Conservation (phyloP, 2,888 invertebrate species). For the Drosophila parthenogenetica region DNA sequence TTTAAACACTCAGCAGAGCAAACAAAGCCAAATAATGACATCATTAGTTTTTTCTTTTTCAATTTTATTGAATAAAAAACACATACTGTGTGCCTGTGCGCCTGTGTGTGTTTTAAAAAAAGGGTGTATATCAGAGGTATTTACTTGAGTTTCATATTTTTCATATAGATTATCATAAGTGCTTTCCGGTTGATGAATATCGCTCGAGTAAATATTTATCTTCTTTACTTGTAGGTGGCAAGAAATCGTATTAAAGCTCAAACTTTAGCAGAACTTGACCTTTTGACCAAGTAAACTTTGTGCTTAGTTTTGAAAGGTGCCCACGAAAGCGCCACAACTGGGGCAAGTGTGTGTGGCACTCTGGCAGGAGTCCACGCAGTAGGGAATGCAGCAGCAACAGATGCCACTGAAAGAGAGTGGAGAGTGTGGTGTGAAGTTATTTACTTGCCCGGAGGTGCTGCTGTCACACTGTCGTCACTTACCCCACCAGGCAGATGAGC, state of each 20-base stretch:
- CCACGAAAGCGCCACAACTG: constrained; percentile 76
- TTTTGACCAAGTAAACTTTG: neutral
- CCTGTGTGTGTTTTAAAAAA: neutral
- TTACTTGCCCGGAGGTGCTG: no score
- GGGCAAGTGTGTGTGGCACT: constrained; percentile 76
- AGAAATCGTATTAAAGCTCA: neutral
- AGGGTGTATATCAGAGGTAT: neutral
- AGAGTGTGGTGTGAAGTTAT: neutral
- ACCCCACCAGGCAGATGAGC: constrained; percentile 65
- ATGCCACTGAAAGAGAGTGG: constrained; percentile 43
- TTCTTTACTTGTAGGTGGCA: neutral
- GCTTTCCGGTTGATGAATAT: neutral
- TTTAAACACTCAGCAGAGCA: neutral
- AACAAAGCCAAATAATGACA: neutral
- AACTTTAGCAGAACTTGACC: neutral
- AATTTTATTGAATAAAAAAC: neutral
- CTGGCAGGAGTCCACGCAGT: constrained; percentile 76
- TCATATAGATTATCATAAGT: neutral
- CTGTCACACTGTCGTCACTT: constrained; percentile 15
- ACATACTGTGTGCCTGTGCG: neutral
- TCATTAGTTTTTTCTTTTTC: neutral
- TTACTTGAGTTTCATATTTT: neutral
- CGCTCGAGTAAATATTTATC: no score
- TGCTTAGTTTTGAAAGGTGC: constrained; percentile 65
- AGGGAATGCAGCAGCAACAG: constrained; percentile 77